A percentile compares a stretch with the other conserved stretches of the same genome.
Conservation (phyloP, 2,797 vertebrate genomes). For the Lithobates sylvaticus region DNA sequence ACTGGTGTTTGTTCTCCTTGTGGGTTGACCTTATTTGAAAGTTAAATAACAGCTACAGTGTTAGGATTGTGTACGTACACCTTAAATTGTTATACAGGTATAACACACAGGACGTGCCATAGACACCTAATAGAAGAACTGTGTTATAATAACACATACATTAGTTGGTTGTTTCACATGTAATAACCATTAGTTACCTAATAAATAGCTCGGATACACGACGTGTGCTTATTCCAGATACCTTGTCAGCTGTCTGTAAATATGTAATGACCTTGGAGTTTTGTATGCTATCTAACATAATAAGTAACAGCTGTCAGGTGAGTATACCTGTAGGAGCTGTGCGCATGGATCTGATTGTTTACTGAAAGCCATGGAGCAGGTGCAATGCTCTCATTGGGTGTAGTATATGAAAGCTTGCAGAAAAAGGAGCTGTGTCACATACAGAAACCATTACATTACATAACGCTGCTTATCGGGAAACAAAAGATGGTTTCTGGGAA, state of each 20-base stretch:
- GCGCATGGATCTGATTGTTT: neutral
- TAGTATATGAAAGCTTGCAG: neutral
- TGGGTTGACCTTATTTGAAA: neutral
- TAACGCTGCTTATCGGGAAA: too few relatives aligned
- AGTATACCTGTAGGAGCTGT: neutral
- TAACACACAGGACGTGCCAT: neutral
- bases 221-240: neutral
- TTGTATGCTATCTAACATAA: neutral
- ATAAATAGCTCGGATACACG: neutral
- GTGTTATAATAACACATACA: neutral
- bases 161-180: neutral
- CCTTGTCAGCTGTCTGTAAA: neutral
- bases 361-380: neutral
- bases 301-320: slow-evolving; percentile 21
- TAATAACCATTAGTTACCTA: neutral
- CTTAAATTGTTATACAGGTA: neutral
- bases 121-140: neutral
- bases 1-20: neutral
- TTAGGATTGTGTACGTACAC: neutral
- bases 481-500: too few relatives aligned
- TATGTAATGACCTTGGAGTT: neutral
- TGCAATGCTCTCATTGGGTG: neutral
- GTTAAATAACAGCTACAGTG: neutral
- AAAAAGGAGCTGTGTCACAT: neutral
- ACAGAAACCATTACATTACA: neutral